These are phyloP conservation scores for Leptestheria dahalacensis DNA, from an alignment of 1,140 invertebrate species.

Conservation along the genomic window DNA sequence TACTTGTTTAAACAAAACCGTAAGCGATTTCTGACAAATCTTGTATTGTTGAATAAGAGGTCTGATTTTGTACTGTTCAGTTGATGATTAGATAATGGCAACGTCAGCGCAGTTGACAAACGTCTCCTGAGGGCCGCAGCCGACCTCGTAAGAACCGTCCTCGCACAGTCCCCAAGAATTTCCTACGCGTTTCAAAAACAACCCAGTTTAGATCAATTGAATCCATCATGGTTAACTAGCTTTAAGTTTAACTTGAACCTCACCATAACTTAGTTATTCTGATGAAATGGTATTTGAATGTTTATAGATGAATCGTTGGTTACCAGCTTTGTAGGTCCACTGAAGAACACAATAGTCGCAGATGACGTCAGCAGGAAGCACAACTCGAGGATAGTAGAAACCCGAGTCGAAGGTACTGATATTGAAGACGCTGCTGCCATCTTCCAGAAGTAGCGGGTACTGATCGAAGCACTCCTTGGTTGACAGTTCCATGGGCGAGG, in stretches of 20 bases:
- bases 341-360: slow-evolving; percentile 21
- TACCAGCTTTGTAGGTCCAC: slow-evolving; percentile 21
- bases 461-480: slow-evolving; percentile 43
- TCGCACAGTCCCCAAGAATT: slow-evolving; percentile 23
- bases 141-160: slow-evolving; percentile 26
- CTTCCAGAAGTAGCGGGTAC: slow-evolving; percentile 30
- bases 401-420: slow-evolving; percentile 18
- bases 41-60: too few relatives aligned
- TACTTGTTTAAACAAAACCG: too few relatives aligned
- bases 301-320: slow-evolving; percentile 5
- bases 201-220: not conserved
- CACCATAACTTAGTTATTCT: too few relatives aligned
- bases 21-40: too few relatives aligned
- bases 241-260: not conserved
- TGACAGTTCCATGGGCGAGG: slow-evolving; percentile 30
- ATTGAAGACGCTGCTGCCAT: slow-evolving; percentile 26
- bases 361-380: slow-evolving; percentile 19
- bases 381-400: not conserved
- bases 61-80: too few relatives aligned
- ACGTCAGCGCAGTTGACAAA: slow-evolving; percentile 54
- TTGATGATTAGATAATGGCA: slow-evolving; percentile 28
- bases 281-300: not conserved
- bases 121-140: slow-evolving; percentile 45
- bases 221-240: not conserved
- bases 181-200: not conserved